These are phyloP conservation scores for Samia ricini DNA, from an alignment of 1,140 invertebrate species.

Conservation along the genomic window DNA sequence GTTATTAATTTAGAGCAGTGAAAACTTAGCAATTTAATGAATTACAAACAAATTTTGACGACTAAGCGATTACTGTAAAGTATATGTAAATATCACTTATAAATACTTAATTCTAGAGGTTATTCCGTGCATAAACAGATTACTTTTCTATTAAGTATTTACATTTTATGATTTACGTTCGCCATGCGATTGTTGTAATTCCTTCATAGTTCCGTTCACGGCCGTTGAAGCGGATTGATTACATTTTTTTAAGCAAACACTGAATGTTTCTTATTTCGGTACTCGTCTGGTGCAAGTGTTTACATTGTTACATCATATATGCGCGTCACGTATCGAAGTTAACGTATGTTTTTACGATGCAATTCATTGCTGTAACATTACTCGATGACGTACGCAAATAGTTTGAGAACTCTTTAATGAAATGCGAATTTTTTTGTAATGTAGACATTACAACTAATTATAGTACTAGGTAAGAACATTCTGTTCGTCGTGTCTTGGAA, in stretches of 20 bases:
- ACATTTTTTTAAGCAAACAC: slow-evolving; percentile 27
- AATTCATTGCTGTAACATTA: slow-evolving; percentile 35
- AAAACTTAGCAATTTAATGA: too few species aligned
- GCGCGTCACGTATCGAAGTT: slow-evolving; percentile 18
- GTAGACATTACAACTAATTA: slow-evolving; percentile 6
- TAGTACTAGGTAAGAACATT: slow-evolving; percentile 12
- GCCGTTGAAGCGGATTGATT: slow-evolving; percentile 18
- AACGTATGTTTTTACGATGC: slow-evolving; percentile 9
- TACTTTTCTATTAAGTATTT: background rate
- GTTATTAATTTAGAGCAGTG: too few species aligned
- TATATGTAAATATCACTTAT: too few species aligned
- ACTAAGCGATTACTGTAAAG: too few species aligned
- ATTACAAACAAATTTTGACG: too few species aligned
- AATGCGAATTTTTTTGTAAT: slow-evolving; percentile 29
- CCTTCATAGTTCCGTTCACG: slow-evolving; percentile 5
- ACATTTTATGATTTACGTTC: background rate
- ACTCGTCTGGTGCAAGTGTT: slow-evolving; percentile 63
- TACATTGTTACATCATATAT: slow-evolving; percentile 59
- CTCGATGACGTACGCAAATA: slow-evolving; percentile 22
- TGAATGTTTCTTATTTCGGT: slow-evolving; percentile 46
- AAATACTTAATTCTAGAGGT: background rate
- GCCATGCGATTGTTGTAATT: background rate
- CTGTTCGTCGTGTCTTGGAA: slow-evolving; percentile 28
- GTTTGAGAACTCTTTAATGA: slow-evolving; percentile 37
- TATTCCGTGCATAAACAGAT: background rate